Conservation (phyloP, 1,140 invertebrate species). For the Maniola jurtina region DNA sequence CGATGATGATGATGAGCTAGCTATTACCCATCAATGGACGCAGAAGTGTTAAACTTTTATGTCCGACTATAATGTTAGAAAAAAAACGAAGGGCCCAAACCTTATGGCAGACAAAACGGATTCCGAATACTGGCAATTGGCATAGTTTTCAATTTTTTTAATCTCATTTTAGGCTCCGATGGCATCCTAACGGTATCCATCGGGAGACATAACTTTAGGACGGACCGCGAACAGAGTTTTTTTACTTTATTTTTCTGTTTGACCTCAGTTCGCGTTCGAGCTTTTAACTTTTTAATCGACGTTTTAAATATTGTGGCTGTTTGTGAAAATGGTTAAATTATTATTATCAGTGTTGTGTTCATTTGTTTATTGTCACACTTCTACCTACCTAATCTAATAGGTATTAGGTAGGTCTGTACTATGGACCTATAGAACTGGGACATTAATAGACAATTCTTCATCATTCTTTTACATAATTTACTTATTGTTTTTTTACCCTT, state of each 20-base stretch:
- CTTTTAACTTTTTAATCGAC: conserved; percentile 41
- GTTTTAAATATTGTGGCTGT: conserved; percentile 16
- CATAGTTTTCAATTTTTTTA: conserved; percentile 74
- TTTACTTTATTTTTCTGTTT: conserved; percentile 67
- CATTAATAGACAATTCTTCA: no score
- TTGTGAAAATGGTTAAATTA: not conserved
- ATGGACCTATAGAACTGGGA: no score
- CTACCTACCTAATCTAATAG: no score
- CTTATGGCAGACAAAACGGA: conserved; percentile 70
- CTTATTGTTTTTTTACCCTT: no score
- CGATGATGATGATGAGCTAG: no score
- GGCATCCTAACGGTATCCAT: conserved; percentile 76
- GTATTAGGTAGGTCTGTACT: no score
- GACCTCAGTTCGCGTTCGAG: conserved; percentile 63
- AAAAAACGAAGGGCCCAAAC: conserved; percentile 17
- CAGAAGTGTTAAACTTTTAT: conserved; percentile 29
- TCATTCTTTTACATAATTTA: no score
- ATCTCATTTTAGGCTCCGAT: conserved; percentile 58
- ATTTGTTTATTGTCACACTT: no score
- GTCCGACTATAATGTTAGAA: conserved; percentile 20
- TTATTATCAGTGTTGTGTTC: not conserved
- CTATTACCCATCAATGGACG: conserved; percentile 6
- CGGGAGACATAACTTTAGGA: conserved; percentile 68
- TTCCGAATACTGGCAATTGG: conserved; percentile 75
- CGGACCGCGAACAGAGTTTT: conserved; percentile 59